Evolutionary conservation across 1,140 invertebrate species (phyloP).

Genomic region (Brevipalpus yothersi): DNA sequence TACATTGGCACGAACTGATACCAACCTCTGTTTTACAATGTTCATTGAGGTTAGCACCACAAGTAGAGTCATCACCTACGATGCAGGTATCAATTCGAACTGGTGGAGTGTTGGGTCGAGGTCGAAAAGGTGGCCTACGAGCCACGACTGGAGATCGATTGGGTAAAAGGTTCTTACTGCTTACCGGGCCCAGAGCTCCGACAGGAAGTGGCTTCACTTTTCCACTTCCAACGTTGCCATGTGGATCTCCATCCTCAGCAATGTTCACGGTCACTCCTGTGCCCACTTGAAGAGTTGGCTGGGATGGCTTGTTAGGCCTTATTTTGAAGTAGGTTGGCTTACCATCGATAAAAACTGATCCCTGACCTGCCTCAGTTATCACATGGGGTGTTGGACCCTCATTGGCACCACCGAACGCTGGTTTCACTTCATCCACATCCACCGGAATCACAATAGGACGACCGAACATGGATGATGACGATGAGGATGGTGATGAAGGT

Average conservation of each 20-base stretch:
- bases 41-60: constrained; percentile 59
- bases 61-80: constrained; percentile 73
- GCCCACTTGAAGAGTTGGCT: constrained; percentile 1
- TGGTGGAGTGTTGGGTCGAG: constrained; percentile 10
- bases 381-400: neutral
- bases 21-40: constrained; percentile 60
- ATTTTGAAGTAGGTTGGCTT: constrained; percentile 2
- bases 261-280: neutral
- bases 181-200: no score
- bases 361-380: neutral
- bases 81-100: constrained; percentile 70
- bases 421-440: constrained; percentile 10
- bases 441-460: constrained; percentile 10
- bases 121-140: constrained; percentile 9
- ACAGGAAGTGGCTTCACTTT: neutral
- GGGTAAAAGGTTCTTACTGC: neutral
- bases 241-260: neutral
- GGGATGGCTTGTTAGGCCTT: neutral
- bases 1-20: constrained; percentile 70
- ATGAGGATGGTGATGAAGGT: neutral
- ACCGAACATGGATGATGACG: constrained; percentile 2
- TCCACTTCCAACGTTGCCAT: neutral
- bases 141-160: neutral
- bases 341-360: constrained; percentile 1
- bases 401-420: constrained; percentile 1